A percentile compares a stretch with the other conserved stretches of the same genome.
phyloP scores from a whole-genome alignment of 2,113 vertebrate species.

The Siphamia tubifer region DNA sequence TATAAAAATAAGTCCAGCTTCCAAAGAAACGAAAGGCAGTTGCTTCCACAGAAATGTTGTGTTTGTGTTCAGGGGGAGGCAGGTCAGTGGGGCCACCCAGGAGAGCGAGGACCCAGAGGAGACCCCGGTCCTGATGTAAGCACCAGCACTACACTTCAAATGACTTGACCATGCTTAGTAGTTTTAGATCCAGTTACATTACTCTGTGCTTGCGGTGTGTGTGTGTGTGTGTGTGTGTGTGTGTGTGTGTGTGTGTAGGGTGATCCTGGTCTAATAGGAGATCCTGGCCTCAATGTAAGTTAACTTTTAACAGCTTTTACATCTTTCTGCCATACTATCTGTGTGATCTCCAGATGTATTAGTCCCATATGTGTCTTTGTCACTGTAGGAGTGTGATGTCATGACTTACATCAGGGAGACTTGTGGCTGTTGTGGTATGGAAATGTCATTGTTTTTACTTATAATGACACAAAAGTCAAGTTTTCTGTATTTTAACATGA shows the following conservation, averaged over 20 bases:
- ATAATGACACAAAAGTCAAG: too few species aligned
- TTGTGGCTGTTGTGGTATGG: constrained; percentile 95
- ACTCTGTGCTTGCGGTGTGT: background rate
- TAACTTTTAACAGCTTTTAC: background rate
- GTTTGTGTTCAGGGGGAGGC: constrained; percentile 59
- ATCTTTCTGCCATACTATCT: background rate
- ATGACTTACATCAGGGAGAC: constrained; percentile 96
- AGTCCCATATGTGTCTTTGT: background rate
- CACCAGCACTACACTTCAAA: constrained; percentile 3
- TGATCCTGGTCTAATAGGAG: constrained; percentile 83
- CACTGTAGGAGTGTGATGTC: constrained; percentile 91
- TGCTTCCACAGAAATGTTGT: too few species aligned
- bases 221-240: too few species aligned
- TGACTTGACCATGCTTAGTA: background rate
- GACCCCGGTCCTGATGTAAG: constrained; percentile 82
- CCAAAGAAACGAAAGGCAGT: too few species aligned
- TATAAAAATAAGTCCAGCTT: too few species aligned
- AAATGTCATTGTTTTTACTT: background rate
- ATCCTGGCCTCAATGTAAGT: constrained; percentile 92
- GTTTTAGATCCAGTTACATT: constrained; percentile 16
- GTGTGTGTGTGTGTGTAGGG: constrained; percentile 79
- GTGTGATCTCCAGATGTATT: background rate
- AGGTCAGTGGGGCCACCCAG: constrained; percentile 77
- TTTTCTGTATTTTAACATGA: too few species aligned
- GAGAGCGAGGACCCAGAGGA: constrained; percentile 83